Percentiles rank a stretch among this genome's conserved stretches.
Conservation (phyloP, 2,888 invertebrate genomes). For the Enoplolaimus lenunculus region DNA sequence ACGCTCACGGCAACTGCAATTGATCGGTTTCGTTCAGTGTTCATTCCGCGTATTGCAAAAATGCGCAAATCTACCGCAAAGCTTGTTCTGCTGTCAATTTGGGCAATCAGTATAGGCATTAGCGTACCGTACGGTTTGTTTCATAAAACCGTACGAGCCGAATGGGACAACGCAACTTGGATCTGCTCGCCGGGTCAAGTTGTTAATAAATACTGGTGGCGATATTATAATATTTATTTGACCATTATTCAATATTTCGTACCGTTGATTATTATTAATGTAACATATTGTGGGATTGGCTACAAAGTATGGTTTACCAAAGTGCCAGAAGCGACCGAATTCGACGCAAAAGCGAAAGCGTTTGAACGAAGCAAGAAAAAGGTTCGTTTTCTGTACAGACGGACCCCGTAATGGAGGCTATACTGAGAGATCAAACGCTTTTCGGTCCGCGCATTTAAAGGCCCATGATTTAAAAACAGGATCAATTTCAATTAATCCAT, state of each 20-base stretch:
- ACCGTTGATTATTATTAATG: constrained; percentile 64
- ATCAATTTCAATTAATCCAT: too few relatives aligned
- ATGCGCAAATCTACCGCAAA: constrained; percentile 19
- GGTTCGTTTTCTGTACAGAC: too few relatives aligned
- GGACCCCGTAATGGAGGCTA: too few relatives aligned
- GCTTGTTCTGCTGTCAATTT: constrained; percentile 27
- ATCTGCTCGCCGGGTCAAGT: neutral
- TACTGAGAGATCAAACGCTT: too few relatives aligned
- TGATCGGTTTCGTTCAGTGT: constrained; percentile 55
- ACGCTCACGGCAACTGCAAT: constrained; percentile 70
- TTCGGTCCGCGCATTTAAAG: too few relatives aligned
- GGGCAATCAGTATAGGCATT: constrained; percentile 28
- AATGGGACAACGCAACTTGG: neutral
- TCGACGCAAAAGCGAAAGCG: too few relatives aligned
- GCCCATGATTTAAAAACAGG: too few relatives aligned
- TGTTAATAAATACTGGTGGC: constrained; percentile 30
- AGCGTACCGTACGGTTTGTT: constrained; percentile 30
- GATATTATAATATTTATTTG: constrained; percentile 39
- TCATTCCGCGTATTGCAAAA: constrained; percentile 38
- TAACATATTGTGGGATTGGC: constrained; percentile 66
- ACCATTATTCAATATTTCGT: constrained; percentile 54
- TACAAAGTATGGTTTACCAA: constrained; percentile 62
- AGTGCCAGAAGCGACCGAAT: too few relatives aligned
- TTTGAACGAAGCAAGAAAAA: too few relatives aligned
- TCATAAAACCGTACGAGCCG: neutral